These are phyloP conservation scores for Ailuropoda melanoleuca DNA, from an alignment of 2,113 vertebrate species.

Conservation along the genomic window DNA sequence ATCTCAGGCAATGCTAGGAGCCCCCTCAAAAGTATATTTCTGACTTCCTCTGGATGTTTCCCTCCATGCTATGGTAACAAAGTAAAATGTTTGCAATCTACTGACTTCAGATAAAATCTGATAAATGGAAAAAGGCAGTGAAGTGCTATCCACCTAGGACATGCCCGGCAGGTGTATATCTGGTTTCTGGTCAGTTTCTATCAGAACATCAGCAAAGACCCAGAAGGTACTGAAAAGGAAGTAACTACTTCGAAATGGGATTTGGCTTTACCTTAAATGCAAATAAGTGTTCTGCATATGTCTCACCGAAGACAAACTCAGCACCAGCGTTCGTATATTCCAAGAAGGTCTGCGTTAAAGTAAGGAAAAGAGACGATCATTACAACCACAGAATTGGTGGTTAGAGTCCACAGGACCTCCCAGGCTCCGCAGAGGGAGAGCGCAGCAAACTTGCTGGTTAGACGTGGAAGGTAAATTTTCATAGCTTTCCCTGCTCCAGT, in stretches of 20 bases:
- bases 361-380: background rate
- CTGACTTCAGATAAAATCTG: background rate
- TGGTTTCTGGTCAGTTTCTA: background rate
- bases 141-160: background rate
- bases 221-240: background rate
- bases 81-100: background rate
- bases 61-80: background rate
- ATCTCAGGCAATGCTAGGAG: background rate
- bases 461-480: background rate
- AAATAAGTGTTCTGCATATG: conserved; percentile 89
- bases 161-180: too few species aligned
- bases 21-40: background rate
- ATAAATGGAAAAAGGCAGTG: background rate
- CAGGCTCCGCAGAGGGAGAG: background rate
- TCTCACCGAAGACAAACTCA: conserved; percentile 90
- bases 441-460: background rate
- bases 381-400: background rate
- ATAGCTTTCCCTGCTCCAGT: background rate
- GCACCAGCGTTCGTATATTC: conserved; percentile 87
- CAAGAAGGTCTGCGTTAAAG: conserved; percentile 85
- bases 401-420: background rate
- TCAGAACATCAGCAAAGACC: background rate
- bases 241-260: background rate
- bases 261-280: conserved; percentile 89
- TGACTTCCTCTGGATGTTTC: background rate